Percentiles rank a stretch among this genome's conserved stretches.
Conservation (phyloP, 2,888 invertebrate genomes). For the Hylaea fasciaria region DNA sequence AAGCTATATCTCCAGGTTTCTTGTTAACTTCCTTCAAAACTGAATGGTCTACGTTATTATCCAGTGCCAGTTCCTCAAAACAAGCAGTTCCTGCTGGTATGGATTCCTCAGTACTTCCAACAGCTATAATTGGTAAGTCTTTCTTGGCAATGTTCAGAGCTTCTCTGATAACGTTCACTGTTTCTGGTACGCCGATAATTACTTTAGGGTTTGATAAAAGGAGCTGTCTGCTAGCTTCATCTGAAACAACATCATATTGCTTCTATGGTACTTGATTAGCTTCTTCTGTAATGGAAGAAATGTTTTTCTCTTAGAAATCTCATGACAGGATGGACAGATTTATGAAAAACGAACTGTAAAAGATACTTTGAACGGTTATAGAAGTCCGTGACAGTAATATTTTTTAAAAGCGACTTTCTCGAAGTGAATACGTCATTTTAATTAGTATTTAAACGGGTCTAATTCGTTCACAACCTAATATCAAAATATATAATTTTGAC, state of each 20-base stretch:
- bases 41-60: slow-evolving; percentile 75
- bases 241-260: slow-evolving; percentile 74
- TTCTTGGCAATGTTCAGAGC: slow-evolving; percentile 74
- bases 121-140: slow-evolving; percentile 79
- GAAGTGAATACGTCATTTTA: too few species aligned
- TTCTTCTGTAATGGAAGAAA: too few species aligned
- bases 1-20: slow-evolving; percentile 82
- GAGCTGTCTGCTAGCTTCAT: slow-evolving; percentile 88
- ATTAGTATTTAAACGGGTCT: too few species aligned
- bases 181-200: slow-evolving; percentile 83
- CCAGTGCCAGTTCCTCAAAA: slow-evolving; percentile 84
- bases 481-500: too few species aligned
- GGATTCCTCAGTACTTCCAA: slow-evolving; percentile 41
- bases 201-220: slow-evolving; percentile 84
- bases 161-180: slow-evolving; percentile 73
- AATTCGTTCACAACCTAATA: too few species aligned
- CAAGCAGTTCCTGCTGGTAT: slow-evolving; percentile 83
- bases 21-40: slow-evolving; percentile 68
- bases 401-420: too few species aligned
- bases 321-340: too few species aligned
- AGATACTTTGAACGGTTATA: too few species aligned
- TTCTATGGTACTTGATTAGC: too few species aligned
- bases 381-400: too few species aligned
- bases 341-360: too few species aligned
- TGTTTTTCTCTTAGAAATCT: too few species aligned